Evolutionary conservation across 2,888 invertebrate species (phyloP), one percentile per base, ranked within the genome.

Genomic region (Neria commutata): DNA sequence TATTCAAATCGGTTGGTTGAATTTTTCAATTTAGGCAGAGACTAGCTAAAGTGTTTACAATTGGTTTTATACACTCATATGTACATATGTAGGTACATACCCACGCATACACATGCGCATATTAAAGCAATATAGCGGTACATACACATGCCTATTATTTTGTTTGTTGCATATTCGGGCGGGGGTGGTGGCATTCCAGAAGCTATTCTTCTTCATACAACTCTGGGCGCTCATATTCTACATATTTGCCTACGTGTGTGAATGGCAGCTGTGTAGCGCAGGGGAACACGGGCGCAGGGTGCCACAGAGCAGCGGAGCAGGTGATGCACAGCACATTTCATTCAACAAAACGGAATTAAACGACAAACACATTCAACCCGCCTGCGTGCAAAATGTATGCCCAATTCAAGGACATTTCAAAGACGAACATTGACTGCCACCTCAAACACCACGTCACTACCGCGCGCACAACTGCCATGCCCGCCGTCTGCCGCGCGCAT

Each of bases 381-480:
- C n/a, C n/a, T n/a, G n/a, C n/a, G n/a, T n/a, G n/a, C 11, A 29
- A 29, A 29, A 37, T 6, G 4, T 42, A n/a, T n/a, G n/a, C n/a
- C n/a, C n/a, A n/a, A n/a, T 42, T 56, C 73, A 75, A 75, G 74
- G 73, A 71, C 73, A 59, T 69, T 72, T 69, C 72, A 74, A 74
- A 72, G 72, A 67, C 72, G 68, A 52, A 46, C 51, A 42, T 55
- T 58, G 47, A 14, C 4, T 37, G 16, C 37, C 37, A n/a, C n/a
- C n/a, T n/a, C n/a, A n/a, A n/a, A n/a, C n/a, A n/a, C n/a, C n/a
- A n/a, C n/a, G n/a, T n/a, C n/a, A n/a, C n/a, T n/a, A n/a, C n/a
- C n/a, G n/a, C n/a, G n/a, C n/a, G n/a, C n/a, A n/a, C n/a, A n/a
- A n/a, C n/a, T n/a, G n/a, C n/a, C n/a, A n/a, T n/a, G n/a, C n/a